Percentiles rank a stretch among this genome's conserved stretches.
Conservation (phyloP, 2,797 vertebrate species). For the Labeo calbasu region DNA sequence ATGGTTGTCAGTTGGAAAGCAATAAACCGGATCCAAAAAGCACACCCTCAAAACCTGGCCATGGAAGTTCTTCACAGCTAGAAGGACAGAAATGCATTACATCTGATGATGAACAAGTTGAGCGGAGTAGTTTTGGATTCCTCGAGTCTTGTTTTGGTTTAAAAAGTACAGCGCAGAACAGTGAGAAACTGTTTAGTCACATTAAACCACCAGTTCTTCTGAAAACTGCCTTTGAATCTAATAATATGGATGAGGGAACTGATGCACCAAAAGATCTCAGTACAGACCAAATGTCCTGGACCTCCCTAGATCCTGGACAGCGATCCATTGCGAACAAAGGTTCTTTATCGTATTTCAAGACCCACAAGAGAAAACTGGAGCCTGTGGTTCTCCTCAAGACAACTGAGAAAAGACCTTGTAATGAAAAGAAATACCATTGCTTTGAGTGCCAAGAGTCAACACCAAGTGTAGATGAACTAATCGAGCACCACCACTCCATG, state of each 20-base stretch:
- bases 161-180: conserved; percentile 23
- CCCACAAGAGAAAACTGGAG: conserved; percentile 70
- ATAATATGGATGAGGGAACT: conserved; percentile 43
- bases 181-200: not conserved
- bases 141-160: conserved; percentile 60
- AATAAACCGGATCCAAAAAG: conserved; percentile 27
- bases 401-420: conserved; percentile 52
- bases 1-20: conserved; percentile 25
- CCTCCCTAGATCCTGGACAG: conserved; percentile 62
- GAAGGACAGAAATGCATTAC: conserved; percentile 24
- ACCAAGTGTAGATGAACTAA: conserved; percentile 66
- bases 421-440: conserved; percentile 66
- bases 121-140: conserved; percentile 58
- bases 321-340: conserved; percentile 49
- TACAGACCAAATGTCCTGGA: conserved; percentile 65
- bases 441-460: conserved; percentile 66
- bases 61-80: conserved; percentile 28
- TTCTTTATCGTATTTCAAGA: conserved; percentile 58
- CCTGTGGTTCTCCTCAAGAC: conserved; percentile 76
- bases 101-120: conserved; percentile 45
- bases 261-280: conserved; percentile 42
- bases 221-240: conserved; percentile 55
- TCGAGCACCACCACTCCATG: conserved; percentile 73
- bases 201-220: conserved; percentile 34
- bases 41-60: conserved; percentile 43